Percentiles rank a stretch among this genome's conserved stretches.
Conservation (phyloP, 2,113 vertebrate species). For the Rhabdomys dilectus region DNA sequence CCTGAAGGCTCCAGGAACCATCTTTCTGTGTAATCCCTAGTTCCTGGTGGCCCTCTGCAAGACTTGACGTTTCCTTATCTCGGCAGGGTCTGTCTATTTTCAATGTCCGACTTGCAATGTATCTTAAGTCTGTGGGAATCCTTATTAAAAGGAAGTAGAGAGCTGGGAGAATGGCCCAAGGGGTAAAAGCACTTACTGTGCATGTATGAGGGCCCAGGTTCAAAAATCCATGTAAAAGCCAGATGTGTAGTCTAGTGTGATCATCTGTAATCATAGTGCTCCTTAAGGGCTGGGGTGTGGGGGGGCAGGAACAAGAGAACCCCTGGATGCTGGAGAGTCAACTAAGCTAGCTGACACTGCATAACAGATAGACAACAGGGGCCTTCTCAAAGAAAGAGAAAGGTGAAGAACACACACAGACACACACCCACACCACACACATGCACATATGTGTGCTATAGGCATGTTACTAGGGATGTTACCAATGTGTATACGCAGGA, state of each 20-base stretch:
- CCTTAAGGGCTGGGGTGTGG: background rate
- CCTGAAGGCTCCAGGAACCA: background rate
- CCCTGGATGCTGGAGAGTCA: background rate
- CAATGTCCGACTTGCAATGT: background rate
- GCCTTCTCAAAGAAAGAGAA: background rate
- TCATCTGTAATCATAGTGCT: background rate
- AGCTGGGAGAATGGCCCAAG: no score
- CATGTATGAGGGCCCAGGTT: background rate
- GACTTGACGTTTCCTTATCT: background rate
- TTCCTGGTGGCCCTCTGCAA: background rate
- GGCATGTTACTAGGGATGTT: background rate
- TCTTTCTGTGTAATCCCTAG: background rate
- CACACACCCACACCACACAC: no score
- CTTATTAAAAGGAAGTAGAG: background rate
- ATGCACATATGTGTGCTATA: no score
- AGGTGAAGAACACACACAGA: no score
- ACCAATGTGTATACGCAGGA: background rate
- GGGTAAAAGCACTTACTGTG: background rate
- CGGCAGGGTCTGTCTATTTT: background rate
- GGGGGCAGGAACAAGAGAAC: background rate
- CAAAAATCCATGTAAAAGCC: background rate
- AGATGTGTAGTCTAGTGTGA: background rate
- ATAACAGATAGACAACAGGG: background rate
- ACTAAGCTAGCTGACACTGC: background rate
- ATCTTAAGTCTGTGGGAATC: background rate